Evolutionary conservation across 2,113 vertebrate species (phyloP), one percentile per base, ranked within the genome.

Genomic region (Procavia capensis): DNA sequence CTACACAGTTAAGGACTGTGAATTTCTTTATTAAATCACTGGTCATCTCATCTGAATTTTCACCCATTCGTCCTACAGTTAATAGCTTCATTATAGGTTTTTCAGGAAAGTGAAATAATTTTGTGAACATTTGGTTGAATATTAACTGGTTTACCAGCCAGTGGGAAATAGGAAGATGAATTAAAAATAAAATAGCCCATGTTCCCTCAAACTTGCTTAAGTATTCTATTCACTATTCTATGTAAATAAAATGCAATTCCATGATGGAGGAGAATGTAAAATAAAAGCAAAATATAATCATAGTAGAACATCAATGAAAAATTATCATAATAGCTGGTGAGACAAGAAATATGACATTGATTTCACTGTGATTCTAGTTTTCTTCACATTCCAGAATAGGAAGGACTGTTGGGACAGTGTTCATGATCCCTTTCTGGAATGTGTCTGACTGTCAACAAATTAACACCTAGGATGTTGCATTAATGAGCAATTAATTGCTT

Each of bases 401-500:
- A 68, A 92, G 59, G 27, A 16, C 68, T 68, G 86, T 1, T 86
- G 93, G 63, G 83, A 89, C 66, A 76, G 63, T 86, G 90, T 89
- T 95, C 43, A 80, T 11, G 93, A 68, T 20, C 64, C 86, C 91
- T 94, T 94, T 89, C 84, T 94, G 74, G 92, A 92, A 94, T 96
- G 70, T 76, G 36, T 94, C 82, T 95, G 68, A 84, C 92, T 96
- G 50, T 96, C 97, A 97, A 94, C 83, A 94, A 96, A 96, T 97
- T 96, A 95, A 94, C 72, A 93, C 89, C 80, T 86, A 92, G 68
- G 70, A 54, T 96, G 93, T 96, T 95, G 68, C 63, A 97, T 93
- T 97, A 97, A 96, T 82, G 80, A 96, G 80, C 63, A 97, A 96
- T 94, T 97, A 97, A 96, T 93, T 97, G 91, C 74, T 70, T 97